Evolutionary conservation across 2,797 vertebrate species (phyloP), one percentile per base, ranked within the genome.

Genomic region (Iguana delicatissima): DNA sequence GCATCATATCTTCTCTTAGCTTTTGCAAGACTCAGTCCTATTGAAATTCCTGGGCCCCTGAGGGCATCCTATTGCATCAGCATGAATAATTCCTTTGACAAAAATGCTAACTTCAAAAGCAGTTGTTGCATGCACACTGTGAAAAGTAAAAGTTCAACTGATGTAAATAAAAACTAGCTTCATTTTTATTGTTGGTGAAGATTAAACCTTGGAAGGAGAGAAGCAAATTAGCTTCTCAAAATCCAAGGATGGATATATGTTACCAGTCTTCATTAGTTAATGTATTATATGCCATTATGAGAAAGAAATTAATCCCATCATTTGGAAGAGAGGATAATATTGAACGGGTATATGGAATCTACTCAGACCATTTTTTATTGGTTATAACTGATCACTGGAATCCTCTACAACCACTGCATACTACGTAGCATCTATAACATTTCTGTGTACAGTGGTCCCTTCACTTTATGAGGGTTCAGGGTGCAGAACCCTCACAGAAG

Each of bases 61-160:
- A 89, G 83, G 80, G 50, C 57, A 84, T 29, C 18, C 46, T 50
- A 64, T 89, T 91, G 57, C 84, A 72, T 88, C 67, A 32, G 8
- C 22, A 38, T 26, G 4, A n/a, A 42, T 55, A 38, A 72, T 1
- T 2, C n/a, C 79, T 62, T 42, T 26, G 35, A 57, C 22, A 57
- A 52, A 52, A 77, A 69, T n/a, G 29, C 0, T 2, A 77, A n/a
- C 24, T 80, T 46, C 35, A 5, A 38, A 82, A 29, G 29, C 2
- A 76, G 2, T 82, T 9, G 29, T 35, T 42, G 52, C 81, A n/a
- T 6, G 0, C 1, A 1, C 32, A 29, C 1, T 8, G 57, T 32
- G 32, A 18, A n/a, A 88, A 76, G 29, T 55, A 55, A 81, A 89
- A 77, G 42, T 72, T 86, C 67, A 42, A 9, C 35, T 38, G 73